These are phyloP conservation scores for Crypturellus undulatus DNA, from an alignment of 2,113 vertebrate species.

Conservation along the genomic window DNA sequence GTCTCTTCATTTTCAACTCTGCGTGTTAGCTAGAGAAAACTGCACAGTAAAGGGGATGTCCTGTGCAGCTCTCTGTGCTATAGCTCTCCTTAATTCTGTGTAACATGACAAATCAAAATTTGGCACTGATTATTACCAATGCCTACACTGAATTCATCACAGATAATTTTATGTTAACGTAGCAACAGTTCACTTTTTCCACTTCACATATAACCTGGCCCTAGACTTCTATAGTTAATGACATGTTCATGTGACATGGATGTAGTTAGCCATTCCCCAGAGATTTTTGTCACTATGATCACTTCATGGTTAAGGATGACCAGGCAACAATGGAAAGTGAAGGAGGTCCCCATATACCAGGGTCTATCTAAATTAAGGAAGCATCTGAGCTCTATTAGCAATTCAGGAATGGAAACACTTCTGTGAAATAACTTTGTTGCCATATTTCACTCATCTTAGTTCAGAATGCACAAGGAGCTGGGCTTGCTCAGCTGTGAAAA, in stretches of 20 bases:
- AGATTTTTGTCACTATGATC: not conserved
- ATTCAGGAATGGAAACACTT: not conserved
- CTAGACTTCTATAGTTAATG: not conserved
- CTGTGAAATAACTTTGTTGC: not conserved
- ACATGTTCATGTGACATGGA: not conserved
- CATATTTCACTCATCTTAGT: not conserved
- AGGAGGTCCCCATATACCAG: not conserved
- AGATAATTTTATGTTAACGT: not conserved
- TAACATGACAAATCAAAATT: not conserved
- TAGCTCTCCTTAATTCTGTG: not conserved
- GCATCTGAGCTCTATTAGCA: not conserved
- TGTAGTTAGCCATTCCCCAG: not conserved
- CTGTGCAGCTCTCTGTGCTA: constrained; percentile 3
- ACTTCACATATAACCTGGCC: not conserved
- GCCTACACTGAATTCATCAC: not conserved
- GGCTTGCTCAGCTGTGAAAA: not conserved
- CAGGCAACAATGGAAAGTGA: not conserved
- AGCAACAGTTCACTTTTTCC: not conserved
- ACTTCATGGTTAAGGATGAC: not conserved
- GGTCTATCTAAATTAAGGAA: not conserved
- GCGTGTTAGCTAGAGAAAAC: constrained; percentile 2
- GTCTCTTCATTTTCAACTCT: constrained; percentile 1
- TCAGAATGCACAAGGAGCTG: not conserved
- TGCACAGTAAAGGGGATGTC: not conserved
- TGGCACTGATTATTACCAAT: not conserved